Percentiles rank a stretch among this genome's conserved stretches.
phyloP scores from a whole-genome alignment of 2,888 invertebrate genomes.

The Melipona bicolor region DNA sequence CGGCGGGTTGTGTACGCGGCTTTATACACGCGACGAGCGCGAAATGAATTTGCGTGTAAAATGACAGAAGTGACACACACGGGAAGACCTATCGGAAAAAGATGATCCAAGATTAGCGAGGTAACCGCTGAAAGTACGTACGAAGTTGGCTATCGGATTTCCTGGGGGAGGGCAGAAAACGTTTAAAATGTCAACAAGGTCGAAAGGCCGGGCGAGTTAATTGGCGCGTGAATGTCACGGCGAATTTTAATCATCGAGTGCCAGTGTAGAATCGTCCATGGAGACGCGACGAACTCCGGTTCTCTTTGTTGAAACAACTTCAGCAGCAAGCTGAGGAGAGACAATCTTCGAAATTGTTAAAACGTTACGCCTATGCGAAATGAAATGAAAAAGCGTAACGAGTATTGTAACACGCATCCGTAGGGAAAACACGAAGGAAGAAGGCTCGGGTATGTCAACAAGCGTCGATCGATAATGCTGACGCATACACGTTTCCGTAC shows the following conservation, averaged over 20 bases:
- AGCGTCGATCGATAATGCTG: slow-evolving; percentile 63
- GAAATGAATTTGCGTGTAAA: slow-evolving; percentile 3
- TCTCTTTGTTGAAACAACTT: no score
- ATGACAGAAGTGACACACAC: slow-evolving; percentile 23
- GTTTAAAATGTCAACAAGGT: slow-evolving; percentile 65
- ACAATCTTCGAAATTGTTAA: neutral
- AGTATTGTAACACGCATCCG: neutral
- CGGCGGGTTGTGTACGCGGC: neutral
- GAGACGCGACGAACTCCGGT: slow-evolving; percentile 12
- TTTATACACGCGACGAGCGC: neutral
- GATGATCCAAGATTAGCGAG: slow-evolving; percentile 71
- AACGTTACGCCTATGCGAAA: slow-evolving; percentile 4
- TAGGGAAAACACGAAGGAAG: neutral
- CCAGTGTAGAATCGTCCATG: slow-evolving; percentile 12
- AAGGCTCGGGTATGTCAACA: slow-evolving; percentile 50
- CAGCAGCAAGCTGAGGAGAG: neutral
- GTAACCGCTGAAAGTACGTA: slow-evolving; percentile 53
- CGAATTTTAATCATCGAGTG: slow-evolving; percentile 48
- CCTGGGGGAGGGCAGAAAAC: slow-evolving; percentile 48
- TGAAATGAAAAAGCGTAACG: neutral
- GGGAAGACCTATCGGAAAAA: slow-evolving; percentile 58
- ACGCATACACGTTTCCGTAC: slow-evolving; percentile 59
- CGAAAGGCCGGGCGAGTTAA: slow-evolving; percentile 57
- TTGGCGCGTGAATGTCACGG: slow-evolving; percentile 59
- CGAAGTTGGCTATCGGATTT: slow-evolving; percentile 66